A percentile compares a stretch with the other conserved stretches of the same genome.
Conservation (phyloP, 1,140 invertebrate species). For the Sitophilus oryzae region DNA sequence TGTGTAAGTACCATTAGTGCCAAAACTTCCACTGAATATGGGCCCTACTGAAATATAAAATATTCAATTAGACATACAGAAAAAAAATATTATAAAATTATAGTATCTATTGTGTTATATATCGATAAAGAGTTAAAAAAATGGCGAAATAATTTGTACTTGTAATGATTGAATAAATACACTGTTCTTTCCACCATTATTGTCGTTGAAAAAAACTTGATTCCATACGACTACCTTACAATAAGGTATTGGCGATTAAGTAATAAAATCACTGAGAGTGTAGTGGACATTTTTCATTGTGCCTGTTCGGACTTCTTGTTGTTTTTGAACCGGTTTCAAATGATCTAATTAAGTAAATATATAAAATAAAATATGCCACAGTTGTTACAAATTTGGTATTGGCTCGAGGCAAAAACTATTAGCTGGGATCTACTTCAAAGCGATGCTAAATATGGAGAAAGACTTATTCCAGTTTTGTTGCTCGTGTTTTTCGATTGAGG, state of each 20-base stretch:
- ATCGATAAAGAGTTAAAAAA: no score
- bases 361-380: not conserved
- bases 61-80: not conserved
- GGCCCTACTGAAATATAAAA: slow-evolving; percentile 42
- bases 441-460: not conserved
- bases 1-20: slow-evolving; percentile 36
- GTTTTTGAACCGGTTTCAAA: not conserved
- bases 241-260: not conserved
- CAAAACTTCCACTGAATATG: slow-evolving; percentile 39
- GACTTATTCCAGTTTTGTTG: not conserved
- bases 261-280: not conserved
- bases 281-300: not conserved
- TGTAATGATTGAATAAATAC: no score
- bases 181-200: no score
- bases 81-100: no score
- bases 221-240: not conserved
- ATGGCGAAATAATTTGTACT: no score
- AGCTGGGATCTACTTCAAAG: not conserved
- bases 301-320: not conserved
- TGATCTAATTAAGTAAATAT: not conserved
- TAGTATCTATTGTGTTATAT: no score
- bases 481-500: not conserved
- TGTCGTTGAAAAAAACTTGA: not conserved
- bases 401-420: not conserved
- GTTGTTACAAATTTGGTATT: not conserved